Conservation (phyloP, 2,113 vertebrate species). For the Corythaeola cristata region DNA sequence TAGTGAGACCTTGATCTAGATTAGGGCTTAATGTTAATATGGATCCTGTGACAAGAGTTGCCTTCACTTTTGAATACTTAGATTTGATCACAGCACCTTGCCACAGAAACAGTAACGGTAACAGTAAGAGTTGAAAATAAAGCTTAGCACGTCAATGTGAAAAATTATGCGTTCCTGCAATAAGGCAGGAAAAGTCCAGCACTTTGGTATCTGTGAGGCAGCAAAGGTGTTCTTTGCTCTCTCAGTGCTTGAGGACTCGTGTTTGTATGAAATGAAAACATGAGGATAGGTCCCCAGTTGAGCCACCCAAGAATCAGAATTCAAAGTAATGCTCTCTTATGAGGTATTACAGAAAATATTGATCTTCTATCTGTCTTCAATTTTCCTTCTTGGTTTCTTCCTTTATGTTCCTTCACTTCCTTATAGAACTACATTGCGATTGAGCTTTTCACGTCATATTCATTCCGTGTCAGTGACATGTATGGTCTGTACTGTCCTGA, state of each 20-base stretch:
- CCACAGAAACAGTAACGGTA: neutral
- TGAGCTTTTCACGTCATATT: neutral
- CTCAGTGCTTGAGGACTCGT: neutral
- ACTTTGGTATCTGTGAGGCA: neutral
- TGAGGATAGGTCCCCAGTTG: neutral
- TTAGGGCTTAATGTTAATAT: neutral
- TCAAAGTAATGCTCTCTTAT: neutral
- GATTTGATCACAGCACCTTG: neutral
- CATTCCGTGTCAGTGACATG: neutral
- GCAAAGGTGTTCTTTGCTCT: neutral
- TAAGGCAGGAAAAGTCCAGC: neutral
- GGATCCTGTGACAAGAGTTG: neutral
- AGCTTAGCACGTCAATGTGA: rapidly evolving
- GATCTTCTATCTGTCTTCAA: neutral
- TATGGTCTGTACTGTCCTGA: neutral
- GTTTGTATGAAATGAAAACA: neutral
- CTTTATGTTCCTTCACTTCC: neutral
- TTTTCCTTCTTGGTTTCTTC: neutral
- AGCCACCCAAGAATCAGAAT: neutral
- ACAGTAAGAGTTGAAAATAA: neutral
- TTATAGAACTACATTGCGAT: neutral
- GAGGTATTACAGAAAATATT: neutral
- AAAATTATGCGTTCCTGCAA: neutral
- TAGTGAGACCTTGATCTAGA: neutral
- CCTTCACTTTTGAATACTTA: neutral